Evolutionary conservation across 2,113 vertebrate genomes (phyloP).

Genomic region (Erythrolamprus reginae): DNA sequence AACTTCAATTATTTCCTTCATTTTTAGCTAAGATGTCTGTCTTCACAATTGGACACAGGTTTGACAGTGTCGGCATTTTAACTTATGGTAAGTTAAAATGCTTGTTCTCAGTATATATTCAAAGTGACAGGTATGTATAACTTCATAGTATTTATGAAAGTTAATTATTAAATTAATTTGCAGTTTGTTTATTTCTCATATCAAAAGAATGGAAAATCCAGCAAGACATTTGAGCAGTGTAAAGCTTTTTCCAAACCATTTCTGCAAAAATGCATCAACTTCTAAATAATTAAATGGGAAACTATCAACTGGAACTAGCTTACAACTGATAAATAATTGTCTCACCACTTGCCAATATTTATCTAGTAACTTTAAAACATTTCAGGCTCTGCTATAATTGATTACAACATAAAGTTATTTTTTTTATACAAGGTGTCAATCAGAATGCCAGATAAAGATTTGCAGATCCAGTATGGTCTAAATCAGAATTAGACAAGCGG

Average conservation of each 20-base stretch:
- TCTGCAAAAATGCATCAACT: neutral
- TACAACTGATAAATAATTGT: neutral
- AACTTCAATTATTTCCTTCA: neutral
- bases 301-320: no score
- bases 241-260: neutral
- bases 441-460: neutral
- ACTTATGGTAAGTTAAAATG: neutral
- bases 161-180: neutral
- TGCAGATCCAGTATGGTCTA: neutral
- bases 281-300: neutral
- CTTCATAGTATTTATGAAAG: neutral
- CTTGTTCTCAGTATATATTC: neutral
- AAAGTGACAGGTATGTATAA: neutral
- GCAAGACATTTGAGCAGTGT: neutral
- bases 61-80: neutral
- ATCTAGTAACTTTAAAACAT: neutral
- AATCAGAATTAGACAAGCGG: neutral
- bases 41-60: neutral
- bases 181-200: neutral
- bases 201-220: neutral
- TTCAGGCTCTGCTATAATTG: neutral
- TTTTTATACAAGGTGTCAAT: neutral
- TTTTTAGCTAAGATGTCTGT: neutral
- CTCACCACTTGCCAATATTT: neutral
- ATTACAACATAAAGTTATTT: neutral